Evolutionary conservation across 2,113 vertebrate genomes (phyloP).

Genomic region (Sapayoa aenigma): DNA sequence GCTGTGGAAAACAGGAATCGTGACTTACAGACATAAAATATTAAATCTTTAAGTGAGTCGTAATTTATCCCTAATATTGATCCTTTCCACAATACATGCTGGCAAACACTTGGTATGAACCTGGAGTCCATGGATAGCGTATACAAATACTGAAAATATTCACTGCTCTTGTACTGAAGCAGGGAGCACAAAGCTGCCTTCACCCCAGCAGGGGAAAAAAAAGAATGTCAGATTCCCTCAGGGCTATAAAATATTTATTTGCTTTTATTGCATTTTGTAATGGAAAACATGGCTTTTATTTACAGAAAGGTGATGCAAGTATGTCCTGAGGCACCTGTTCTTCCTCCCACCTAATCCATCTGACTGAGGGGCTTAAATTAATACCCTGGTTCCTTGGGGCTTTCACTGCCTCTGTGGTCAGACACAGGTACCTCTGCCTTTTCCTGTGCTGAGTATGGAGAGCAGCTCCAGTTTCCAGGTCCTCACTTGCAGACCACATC

Average conservation of each 20-base stretch:
- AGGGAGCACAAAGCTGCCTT: not conserved
- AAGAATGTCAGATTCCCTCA: not conserved
- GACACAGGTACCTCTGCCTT: not conserved
- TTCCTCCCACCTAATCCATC: not conserved
- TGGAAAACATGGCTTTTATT: constrained; percentile 2
- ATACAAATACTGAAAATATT: not conserved
- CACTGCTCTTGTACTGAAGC: not conserved
- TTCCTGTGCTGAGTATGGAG: not conserved
- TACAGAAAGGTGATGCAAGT: not conserved
- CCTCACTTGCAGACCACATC: too few species aligned
- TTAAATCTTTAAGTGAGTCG: not conserved
- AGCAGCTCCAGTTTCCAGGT: not conserved
- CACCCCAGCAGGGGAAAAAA: not conserved
- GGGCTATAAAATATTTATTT: constrained; percentile 28
- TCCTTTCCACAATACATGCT: not conserved
- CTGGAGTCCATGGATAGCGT: not conserved
- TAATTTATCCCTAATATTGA: not conserved
- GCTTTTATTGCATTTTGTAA: constrained; percentile 5
- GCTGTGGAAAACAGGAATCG: not conserved
- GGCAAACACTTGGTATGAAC: not conserved
- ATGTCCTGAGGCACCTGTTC: not conserved
- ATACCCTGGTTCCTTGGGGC: not conserved
- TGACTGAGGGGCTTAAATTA: not conserved
- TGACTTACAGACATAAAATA: not conserved
- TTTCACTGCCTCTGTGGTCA: not conserved